phyloP scores from a whole-genome alignment of 1,140 invertebrate genomes.

The Gryon sp. region DNA sequence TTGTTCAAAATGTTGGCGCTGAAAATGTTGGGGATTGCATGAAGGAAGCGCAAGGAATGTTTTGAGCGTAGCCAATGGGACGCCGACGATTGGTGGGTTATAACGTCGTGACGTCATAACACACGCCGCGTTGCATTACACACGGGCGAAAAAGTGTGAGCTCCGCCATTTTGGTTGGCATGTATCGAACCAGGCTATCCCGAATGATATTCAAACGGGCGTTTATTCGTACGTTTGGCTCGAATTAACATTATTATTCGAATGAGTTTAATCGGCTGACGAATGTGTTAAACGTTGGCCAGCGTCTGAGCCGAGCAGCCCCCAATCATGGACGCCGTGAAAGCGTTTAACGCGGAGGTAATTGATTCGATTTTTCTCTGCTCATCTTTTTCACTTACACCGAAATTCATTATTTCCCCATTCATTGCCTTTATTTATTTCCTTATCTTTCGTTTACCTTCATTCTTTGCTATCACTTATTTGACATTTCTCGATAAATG shows the following conservation, averaged over 20 bases:
- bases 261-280: conserved; percentile 53
- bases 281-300: conserved; percentile 46
- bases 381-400: no score
- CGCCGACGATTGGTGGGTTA: background rate
- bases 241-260: conserved; percentile 63
- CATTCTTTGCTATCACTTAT: no score
- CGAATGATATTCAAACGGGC: conserved; percentile 51
- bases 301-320: conserved; percentile 6
- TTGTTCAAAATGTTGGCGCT: no score
- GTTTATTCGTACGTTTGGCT: conserved; percentile 44
- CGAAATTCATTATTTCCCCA: no score
- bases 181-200: conserved; percentile 68
- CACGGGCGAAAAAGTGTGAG: conserved; percentile 65
- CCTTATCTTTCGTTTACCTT: background rate
- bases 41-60: no score
- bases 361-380: conserved; percentile 52
- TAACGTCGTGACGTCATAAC: conserved; percentile 67
- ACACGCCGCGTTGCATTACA: conserved; percentile 71
- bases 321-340: conserved; percentile 81
- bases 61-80: background rate
- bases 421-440: no score
- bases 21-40: no score
- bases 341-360: conserved; percentile 85
- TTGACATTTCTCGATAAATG: no score
- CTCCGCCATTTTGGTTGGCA: conserved; percentile 78